Percentiles rank a stretch among this genome's conserved stretches.
Evolutionary conservation across 2,797 vertebrate species (phyloP).

Genomic region (Rousettus madagascariensis): DNA sequence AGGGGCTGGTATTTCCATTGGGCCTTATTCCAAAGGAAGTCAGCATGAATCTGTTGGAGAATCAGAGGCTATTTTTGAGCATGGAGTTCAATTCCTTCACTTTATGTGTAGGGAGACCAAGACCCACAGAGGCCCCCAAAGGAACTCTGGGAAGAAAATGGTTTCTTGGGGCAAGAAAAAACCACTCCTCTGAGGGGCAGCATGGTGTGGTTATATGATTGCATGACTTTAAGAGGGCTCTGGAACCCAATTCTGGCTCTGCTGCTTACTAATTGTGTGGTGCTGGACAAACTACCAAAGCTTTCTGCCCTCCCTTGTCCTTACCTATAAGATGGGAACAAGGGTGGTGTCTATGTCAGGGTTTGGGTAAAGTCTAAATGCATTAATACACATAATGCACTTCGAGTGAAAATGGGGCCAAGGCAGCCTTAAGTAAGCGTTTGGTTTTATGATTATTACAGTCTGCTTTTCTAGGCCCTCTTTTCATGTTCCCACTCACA

Average conservation of each 20-base stretch:
- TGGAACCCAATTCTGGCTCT: not conserved
- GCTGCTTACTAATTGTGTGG: not conserved
- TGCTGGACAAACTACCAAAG: not conserved
- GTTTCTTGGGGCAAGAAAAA: not conserved
- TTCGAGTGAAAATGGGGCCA: not conserved
- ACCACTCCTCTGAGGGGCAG: not conserved
- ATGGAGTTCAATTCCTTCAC: not conserved
- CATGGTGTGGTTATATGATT: not conserved
- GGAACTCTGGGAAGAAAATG: not conserved
- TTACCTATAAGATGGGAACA: not conserved
- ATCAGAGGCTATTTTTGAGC: not conserved
- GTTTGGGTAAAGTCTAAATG: not conserved
- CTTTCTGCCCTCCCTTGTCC: not conserved
- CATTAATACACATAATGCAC: rapidly evolving
- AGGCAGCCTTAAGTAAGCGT: not conserved
- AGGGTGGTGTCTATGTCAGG: not conserved
- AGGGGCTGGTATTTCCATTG: rapidly evolving
- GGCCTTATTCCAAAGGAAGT: not conserved
- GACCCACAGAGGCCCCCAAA: not conserved
- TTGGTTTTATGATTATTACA: not conserved
- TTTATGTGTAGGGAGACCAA: not conserved
- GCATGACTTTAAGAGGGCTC: not conserved
- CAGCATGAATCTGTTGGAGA: not conserved
- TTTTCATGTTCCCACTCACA: not conserved
- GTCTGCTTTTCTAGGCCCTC: not conserved